Percentiles rank a stretch among this genome's conserved stretches.
These are phyloP conservation scores for Boleophthalmus pectinirostris DNA, from an alignment of 2,113 vertebrate genomes.

Conservation along the genomic window DNA sequence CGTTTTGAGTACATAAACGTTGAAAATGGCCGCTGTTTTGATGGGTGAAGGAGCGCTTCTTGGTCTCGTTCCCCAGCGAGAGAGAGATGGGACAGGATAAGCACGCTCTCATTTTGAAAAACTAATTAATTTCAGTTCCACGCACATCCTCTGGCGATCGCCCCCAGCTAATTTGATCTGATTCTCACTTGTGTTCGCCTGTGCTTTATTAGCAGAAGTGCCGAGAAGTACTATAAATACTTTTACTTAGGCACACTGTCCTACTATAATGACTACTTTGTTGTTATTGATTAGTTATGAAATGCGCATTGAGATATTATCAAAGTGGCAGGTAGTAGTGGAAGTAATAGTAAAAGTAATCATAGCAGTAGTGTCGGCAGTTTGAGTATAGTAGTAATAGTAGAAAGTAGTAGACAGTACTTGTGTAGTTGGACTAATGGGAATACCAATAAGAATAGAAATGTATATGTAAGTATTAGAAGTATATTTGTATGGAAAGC, in stretches of 20 bases:
- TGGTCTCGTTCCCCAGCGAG: constrained; percentile 3
- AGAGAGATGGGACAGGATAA: constrained; percentile 39
- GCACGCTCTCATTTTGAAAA: constrained; percentile 36
- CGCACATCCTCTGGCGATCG: constrained; percentile 40
- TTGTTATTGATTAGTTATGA: too few species aligned
- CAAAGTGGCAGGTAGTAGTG: neutral
- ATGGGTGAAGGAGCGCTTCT: constrained; percentile 18
- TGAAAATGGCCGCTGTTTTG: constrained; percentile 24
- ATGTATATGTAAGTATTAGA: too few species aligned
- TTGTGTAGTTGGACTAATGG: too few species aligned
- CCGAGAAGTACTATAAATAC: neutral
- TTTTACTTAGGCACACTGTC: neutral
- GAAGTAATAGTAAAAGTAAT: neutral
- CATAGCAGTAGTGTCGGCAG: neutral
- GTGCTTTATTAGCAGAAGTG: constrained; percentile 12
- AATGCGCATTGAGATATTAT: neutral
- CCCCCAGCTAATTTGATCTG: constrained; percentile 41
- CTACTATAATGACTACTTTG: too few species aligned
- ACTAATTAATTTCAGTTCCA: constrained; percentile 55
- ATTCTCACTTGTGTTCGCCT: constrained; percentile 26
- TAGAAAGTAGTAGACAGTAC: neutral
- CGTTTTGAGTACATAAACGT: constrained; percentile 14
- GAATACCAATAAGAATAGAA: too few species aligned
- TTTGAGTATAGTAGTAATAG: neutral
- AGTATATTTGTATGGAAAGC: too few species aligned